Base-by-base conservation (phyloP, 2,888 invertebrate genomes). In the Phania funesta region DNA sequence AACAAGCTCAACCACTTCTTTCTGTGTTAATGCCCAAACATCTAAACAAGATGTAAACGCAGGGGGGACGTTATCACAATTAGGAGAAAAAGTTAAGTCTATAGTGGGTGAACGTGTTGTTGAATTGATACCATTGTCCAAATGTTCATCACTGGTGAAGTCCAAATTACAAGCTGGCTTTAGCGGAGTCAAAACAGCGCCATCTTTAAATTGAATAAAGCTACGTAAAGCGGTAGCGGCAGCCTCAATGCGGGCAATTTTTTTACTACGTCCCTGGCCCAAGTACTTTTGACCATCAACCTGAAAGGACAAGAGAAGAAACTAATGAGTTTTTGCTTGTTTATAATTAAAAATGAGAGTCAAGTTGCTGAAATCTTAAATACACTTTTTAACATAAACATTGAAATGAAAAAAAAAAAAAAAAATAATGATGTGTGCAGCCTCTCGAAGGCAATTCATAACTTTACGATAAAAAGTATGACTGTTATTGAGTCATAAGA, bases 171-270 rank as follows among this genome's bases (percentile, higher is more conserved):
- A 89, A 35, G 90, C 86, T 54, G 91, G 89, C 85, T 91, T 91
- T 70, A 91, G 73, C 67, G 90, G 88, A 78, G 89, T 87, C 44
- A 91, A 81, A 26, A 89, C 87, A 41, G 90, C 89, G 50, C 90
- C 88, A 86, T 92, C 91, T 85, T 93, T 93, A 84, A 93, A 92
- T 87, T 93, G 93, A 83, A 93, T 92, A 87, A 93, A 93, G 50
- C 93, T 93, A 80, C 92, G 92, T 64, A 93, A 85, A 7, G 93
- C 93, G 46, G 92, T 91, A 76, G 92, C 92, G 8, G 93, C 93
- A 2, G 93, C 93, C 85, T 92, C 92, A 84, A 92, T 92, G 83
- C 93, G 92, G 6, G 93, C 93, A 41, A 92, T 89, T 86, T 93
- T 93, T 89, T 93, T 93, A 81, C 93, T 93, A 54, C 92, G 91